A percentile compares a stretch with the other conserved stretches of the same genome.
These are phyloP conservation scores for Ameiurus melas DNA, from an alignment of 2,113 vertebrate species.

Conservation along the genomic window DNA sequence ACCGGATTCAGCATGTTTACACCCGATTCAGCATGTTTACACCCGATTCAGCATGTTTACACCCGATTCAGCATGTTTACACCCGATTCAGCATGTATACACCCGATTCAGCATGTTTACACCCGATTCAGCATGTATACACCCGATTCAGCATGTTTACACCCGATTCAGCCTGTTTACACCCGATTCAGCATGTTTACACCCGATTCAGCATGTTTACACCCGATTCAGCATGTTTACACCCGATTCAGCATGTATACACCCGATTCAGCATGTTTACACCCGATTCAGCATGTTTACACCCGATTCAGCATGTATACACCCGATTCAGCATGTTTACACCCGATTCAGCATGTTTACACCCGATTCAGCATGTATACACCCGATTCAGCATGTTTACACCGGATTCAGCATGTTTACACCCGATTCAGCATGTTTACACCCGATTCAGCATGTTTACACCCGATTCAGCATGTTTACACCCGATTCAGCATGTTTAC, in stretches of 20 bases:
- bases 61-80: neutral
- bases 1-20: too few species aligned
- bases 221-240: neutral
- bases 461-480: neutral
- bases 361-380: neutral
- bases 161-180: neutral
- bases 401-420: neutral
- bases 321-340: neutral
- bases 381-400: neutral
- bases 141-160: neutral
- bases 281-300: neutral
- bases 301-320: neutral
- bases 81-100: neutral
- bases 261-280: neutral
- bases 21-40: neutral
- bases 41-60: neutral
- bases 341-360: too few species aligned
- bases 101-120: neutral
- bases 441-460: neutral
- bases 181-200: neutral
- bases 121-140: neutral
- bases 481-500: neutral
- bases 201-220: neutral
- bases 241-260: neutral
- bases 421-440: neutral